Evolutionary conservation across 2,797 vertebrate genomes (phyloP), one percentile per base, ranked within the genome.

Genomic region (Chelon labrosus): DNA sequence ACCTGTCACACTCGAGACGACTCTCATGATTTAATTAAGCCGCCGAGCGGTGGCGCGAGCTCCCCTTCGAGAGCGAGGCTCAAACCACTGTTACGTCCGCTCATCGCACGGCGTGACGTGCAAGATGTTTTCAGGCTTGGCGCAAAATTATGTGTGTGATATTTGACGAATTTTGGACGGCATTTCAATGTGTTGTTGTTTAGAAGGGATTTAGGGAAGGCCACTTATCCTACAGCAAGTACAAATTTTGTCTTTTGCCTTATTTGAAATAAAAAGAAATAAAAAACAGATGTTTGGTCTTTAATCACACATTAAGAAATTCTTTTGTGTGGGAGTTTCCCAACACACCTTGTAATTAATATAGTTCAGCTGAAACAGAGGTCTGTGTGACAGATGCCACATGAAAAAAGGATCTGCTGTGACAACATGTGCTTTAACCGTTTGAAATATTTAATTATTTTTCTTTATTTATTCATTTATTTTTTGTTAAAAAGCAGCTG

Each of bases 21-120:
- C 81, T 77, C 77, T 78, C 82, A 73, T 92, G 88, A 93, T 93
- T 92, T 92, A 90, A 94, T 93, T 90, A 90, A 89, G 82, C 74
- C 90, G 92, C 91, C 83, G 87, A 85, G 88, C 61, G 78, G 67
- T 73, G 77, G 69, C 5, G 38, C 80, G 71, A 83, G 65, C 73
- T 73, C 68, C 56, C 79, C 76, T 79, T 63, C 0, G 41, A 84
- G 79, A 82, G 54, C 72, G 39, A 10, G 38, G 51, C 70, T 69
- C 41, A 44, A 73, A 75, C 54, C 79, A 65, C 65, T 25, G 20
- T 49, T 75, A 57, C 60, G 77, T 74, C 77, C 75, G 67, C 70
- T 86, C 55, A 64, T 65, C 35, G 46, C 67, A 65, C 38, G 49
- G 12, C 42, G 49, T 65, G 56, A 70, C 19, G 7, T 2, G 47